phyloP scores from a whole-genome alignment of 92 coral and sea anemone species.

The Umimayanthus kanabou region DNA sequence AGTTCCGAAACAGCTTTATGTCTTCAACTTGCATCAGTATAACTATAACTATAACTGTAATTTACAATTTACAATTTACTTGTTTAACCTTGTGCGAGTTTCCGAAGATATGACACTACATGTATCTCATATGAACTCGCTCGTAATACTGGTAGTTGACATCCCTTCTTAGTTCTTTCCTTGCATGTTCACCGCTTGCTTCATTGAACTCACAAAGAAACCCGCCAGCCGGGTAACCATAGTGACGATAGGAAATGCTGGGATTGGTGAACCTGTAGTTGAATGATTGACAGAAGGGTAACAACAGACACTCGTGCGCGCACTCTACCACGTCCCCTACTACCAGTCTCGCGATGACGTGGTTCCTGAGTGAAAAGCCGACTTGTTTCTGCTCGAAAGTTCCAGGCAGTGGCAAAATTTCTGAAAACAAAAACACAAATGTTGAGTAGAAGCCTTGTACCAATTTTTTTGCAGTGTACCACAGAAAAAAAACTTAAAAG shows the following conservation, averaged over 20 bases:
- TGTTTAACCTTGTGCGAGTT: not conserved
- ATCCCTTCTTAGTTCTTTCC: no score
- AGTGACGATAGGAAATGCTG: no score
- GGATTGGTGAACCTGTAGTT: conserved; percentile 53
- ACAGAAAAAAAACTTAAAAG: no score
- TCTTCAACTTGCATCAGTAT: not conserved
- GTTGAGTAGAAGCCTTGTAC: not conserved
- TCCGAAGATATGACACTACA: not conserved
- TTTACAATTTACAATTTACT: not conserved
- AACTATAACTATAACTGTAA: no score
- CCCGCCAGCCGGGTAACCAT: no score
- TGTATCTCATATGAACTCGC: conserved; percentile 23
- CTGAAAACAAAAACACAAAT: conserved; percentile 10
- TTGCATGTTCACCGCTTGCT: no score
- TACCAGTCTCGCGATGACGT: conserved; percentile 52
- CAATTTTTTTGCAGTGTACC: no score
- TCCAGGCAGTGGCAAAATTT: conserved; percentile 47
- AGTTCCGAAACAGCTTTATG: not conserved
- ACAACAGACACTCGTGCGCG: conserved; percentile 76
- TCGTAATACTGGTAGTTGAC: conserved; percentile 61
- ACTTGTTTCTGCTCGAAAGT: conserved; percentile 39
- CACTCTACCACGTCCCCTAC: conserved; percentile 67
- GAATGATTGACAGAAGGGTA: conserved; percentile 58
- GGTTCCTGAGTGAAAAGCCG: conserved; percentile 45
- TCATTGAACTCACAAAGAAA: no score